Evolutionary conservation across 2,888 invertebrate species (phyloP).

Genomic region (Callimorpha dominula): DNA sequence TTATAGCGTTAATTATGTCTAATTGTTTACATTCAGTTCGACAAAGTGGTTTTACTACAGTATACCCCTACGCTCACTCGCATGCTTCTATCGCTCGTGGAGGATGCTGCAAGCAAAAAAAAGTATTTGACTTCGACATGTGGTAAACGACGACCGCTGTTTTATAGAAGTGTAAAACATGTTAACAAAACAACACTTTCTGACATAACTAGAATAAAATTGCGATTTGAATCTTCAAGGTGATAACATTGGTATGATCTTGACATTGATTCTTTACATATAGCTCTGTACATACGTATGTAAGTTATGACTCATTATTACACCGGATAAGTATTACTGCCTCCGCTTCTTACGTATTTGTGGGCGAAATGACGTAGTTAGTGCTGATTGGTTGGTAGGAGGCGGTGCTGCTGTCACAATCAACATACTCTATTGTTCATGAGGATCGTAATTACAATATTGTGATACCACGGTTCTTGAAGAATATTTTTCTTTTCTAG

Average conservation of each 20-base stretch:
- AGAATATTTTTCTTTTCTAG: background rate
- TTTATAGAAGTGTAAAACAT: conserved; percentile 4
- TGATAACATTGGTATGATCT: conserved; percentile 61
- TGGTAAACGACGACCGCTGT: background rate
- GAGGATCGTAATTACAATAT: conserved; percentile 10
- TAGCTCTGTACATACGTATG: conserved; percentile 8
- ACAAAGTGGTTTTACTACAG: background rate
- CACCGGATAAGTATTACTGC: conserved; percentile 58
- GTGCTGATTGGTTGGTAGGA: conserved; percentile 22
- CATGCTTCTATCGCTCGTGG: background rate
- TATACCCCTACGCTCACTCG: background rate
- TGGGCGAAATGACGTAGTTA: conserved; percentile 42
- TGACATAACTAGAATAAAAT: conserved; percentile 22
- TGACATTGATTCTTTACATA: conserved; percentile 68
- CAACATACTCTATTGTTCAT: conserved; percentile 4
- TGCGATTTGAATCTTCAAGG: conserved; percentile 41
- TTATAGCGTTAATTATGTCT: background rate
- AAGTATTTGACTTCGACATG: background rate
- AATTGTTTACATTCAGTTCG: background rate
- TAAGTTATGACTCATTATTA: conserved; percentile 60
- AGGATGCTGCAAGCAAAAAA: background rate
- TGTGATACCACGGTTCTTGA: background rate
- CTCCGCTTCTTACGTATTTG: conserved; percentile 39
- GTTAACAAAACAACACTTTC: conserved; percentile 19
- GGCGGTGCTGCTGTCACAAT: conserved; percentile 15